Base-by-base conservation (phyloP, 2,888 invertebrate species). In the Papilio gigon region DNA sequence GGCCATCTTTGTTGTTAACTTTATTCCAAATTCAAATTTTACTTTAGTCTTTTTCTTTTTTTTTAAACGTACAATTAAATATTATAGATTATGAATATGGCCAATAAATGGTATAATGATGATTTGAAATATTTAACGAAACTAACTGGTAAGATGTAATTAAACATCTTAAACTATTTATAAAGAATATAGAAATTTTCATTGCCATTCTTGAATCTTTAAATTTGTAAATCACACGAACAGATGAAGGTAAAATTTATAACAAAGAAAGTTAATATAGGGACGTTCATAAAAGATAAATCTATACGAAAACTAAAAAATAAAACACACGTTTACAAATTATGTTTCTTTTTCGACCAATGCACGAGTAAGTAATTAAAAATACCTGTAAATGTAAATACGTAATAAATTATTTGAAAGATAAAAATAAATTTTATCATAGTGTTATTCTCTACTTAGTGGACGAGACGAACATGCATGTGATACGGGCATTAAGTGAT, bases 1-100 rank as follows among this genome's bases (percentile, higher is more conserved):
- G 65, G 61, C 44, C 69, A 70, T 70, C 65, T 65, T 65, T 56
- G 68, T 68, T 64, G 47, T 56, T 61, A 37, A 17, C 44, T 62
- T 65, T 62, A 44, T 68, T 67, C 67, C 22, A 59, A 22, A 14
- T 65, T 63, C 17, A 22, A 50, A 68, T 59, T 33, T 40, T 59
- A 64, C 37, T 11, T n/a, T 25, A 11, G 17, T 4, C 8, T 22
- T 59, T 58, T 62, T 12, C 22, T 27, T 58, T 33, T 53, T 22
- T 50, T 40, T 37, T 40, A 62, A 56, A 22, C 25, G 40, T 11
- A 14, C 3, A 22, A 42, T 33, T 47, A 20, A 58, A 35, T 35
- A 30, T 30, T 56, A 8, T 56, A 37, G 4, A 59, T 33, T 6
- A n/a, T n/a, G n/a, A n/a, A n/a, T n/a, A n/a, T n/a, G n/a, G n/a